Conservation (phyloP, 2,888 invertebrate species). For the Acrobeloides nanus region DNA sequence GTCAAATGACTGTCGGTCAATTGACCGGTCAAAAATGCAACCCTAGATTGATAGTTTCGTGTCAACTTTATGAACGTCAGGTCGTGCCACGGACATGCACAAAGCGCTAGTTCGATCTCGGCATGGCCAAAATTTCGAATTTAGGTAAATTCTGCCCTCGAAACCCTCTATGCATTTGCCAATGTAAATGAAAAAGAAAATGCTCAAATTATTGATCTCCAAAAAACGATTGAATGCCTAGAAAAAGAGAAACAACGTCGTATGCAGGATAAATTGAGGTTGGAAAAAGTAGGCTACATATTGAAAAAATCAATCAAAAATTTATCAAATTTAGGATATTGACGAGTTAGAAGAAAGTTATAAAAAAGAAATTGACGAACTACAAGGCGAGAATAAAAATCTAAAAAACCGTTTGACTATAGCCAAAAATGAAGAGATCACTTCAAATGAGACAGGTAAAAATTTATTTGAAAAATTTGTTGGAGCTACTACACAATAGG, state of each 20-base stretch:
- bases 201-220: constrained; percentile 73
- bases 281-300: constrained; percentile 81
- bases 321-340: constrained; percentile 77
- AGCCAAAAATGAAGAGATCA: too few relatives aligned
- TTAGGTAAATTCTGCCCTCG: constrained; percentile 57
- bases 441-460: too few relatives aligned
- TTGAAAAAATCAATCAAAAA: too few relatives aligned
- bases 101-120: too few relatives aligned
- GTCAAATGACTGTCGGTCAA: too few relatives aligned
- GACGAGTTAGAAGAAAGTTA: constrained; percentile 94
- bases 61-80: too few relatives aligned
- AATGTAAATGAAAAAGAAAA: constrained; percentile 71
- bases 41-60: too few relatives aligned
- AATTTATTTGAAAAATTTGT: too few relatives aligned
- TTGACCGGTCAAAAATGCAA: too few relatives aligned
- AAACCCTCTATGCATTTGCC: constrained; percentile 58
- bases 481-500: too few relatives aligned
- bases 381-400: constrained; percentile 80
- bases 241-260: constrained; percentile 88
- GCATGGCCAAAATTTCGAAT: constrained; percentile 1
- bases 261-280: constrained; percentile 80
- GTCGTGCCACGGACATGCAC: too few relatives aligned
- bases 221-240: constrained; percentile 76
- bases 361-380: constrained; percentile 81
- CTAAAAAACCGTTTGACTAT: too few relatives aligned